phyloP scores from a whole-genome alignment of 2,888 invertebrate species.

The Listrodromus nycthemerus region DNA sequence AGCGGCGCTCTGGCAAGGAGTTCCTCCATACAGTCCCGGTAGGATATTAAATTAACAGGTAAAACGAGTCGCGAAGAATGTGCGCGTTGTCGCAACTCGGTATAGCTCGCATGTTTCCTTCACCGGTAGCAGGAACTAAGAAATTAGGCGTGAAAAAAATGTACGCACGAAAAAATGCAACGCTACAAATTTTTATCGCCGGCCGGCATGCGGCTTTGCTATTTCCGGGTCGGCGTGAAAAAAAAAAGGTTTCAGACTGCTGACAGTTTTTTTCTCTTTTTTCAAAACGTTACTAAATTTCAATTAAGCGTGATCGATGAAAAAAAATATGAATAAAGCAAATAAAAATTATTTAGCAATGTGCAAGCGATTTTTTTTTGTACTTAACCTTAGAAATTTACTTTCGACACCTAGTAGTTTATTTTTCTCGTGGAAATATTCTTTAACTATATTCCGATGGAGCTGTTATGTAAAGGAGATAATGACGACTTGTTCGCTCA shows the following conservation, averaged over 20 bases:
- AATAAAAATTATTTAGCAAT: too few relatives aligned
- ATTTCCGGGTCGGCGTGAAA: neutral
- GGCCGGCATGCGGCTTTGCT: neutral
- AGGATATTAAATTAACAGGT: constrained; percentile 69
- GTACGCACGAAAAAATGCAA: constrained; percentile 6
- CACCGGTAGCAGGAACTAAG: neutral
- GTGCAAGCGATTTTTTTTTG: too few relatives aligned
- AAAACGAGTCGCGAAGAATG: constrained; percentile 68
- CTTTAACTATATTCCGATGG: too few relatives aligned
- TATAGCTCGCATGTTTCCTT: neutral
- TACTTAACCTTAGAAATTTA: too few relatives aligned
- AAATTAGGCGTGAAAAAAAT: neutral
- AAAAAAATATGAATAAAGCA: too few relatives aligned
- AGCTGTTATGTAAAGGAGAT: too few relatives aligned
- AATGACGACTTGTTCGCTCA: too few relatives aligned
- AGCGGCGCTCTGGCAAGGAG: constrained; percentile 28
- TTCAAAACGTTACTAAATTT: neutral
- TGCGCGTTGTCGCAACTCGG: constrained; percentile 4
- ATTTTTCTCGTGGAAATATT: too few relatives aligned
- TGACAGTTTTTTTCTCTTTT: neutral
- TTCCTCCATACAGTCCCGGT: constrained; percentile 26
- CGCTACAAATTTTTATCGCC: neutral
- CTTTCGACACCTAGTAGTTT: too few relatives aligned
- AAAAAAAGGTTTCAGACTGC: neutral
- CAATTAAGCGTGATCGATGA: neutral